Base-by-base conservation (phyloP, 1,140 invertebrate species). In the Luehdorfia chinensis region DNA sequence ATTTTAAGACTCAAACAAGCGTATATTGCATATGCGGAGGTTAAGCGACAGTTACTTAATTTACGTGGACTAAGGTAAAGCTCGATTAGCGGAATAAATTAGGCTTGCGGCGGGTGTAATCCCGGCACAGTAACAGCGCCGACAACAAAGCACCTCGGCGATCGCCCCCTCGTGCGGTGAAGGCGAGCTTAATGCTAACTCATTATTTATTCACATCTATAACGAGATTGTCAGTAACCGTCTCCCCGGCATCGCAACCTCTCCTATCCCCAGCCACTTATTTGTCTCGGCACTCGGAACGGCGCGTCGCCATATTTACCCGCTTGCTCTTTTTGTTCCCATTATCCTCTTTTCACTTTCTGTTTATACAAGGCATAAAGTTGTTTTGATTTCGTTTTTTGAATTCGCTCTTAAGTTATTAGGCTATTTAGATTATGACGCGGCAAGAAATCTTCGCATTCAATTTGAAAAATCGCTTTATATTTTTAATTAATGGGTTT, bases 131-230 rank as follows among this genome's bases (percentile, higher is more conserved):
- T 69, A 68, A 75, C 66, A 76, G 50, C 47, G 61, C 57, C 56
- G 63, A 63, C 74, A 78, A 83, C 75, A 79, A 78, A 85, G 61
- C 72, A 54, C 51, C 59, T 58, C 67, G n/a, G n/a, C n/a, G 55
- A 56, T 55, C 57, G 64, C 66, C 59, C 54, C 55, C 61, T 37
- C 52, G 54, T 48, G 59, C 63, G 58, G n/a, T n/a, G n/a, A n/a
- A 47, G 57, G 59, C 59, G 57, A 62, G 33, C 68, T 72, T 71
- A 78, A 77, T 80, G 72, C 71, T 71, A 54, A 67, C 67, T 77
- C 69, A 81, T 80, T 85, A 80, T 83, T 83, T 83, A 85, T 83
- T 83, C 76, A 81, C 71, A 71, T 76, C 66, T 68, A 70, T 76
- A 79, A 79, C 74, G 71, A 79, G 70, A 81, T 81, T 77, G 71